Conservation (phyloP, 2,888 invertebrate genomes). For the Heteromurus nitidus region DNA sequence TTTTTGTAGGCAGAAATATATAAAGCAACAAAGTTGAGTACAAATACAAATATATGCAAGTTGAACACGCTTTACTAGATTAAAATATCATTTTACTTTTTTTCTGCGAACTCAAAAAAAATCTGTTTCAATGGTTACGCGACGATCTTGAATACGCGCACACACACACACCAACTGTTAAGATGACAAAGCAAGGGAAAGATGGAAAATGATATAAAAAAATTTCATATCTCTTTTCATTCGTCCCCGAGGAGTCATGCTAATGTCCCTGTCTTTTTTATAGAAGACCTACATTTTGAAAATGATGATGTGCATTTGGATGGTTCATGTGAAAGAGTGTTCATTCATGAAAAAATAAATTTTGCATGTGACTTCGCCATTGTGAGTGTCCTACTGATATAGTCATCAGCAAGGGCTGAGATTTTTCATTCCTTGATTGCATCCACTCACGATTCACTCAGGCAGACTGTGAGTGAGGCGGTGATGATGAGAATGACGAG, state of each 20-base stretch:
- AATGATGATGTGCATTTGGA: slow-evolving; percentile 10
- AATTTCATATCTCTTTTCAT: neutral
- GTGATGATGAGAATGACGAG: slow-evolving; percentile 36
- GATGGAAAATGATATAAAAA: neutral
- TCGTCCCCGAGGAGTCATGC: neutral
- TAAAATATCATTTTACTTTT: neutral
- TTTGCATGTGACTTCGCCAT: slow-evolving; percentile 12
- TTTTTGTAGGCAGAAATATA: no score
- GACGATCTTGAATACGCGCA: neutral
- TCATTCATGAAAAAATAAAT: neutral
- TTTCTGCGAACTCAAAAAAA: neutral
- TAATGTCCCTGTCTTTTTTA: neutral
- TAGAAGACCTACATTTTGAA: slow-evolving; percentile 9
- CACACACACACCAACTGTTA: no score
- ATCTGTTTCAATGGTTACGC: neutral
- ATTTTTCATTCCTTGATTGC: slow-evolving; percentile 51
- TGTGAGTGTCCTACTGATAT: slow-evolving; percentile 43
- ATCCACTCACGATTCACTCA: slow-evolving; percentile 64
- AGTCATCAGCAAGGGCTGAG: slow-evolving; percentile 35
- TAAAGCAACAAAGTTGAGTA: neutral
- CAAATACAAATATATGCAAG: neutral
- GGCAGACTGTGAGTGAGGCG: neutral
- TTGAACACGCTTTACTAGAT: neutral
- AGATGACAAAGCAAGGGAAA: neutral
- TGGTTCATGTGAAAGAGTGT: neutral